A percentile compares a stretch with the other conserved stretches of the same genome.
These are phyloP conservation scores for Megatriorchis doriae DNA, from an alignment of 2,113 vertebrate species.

Conservation along the genomic window DNA sequence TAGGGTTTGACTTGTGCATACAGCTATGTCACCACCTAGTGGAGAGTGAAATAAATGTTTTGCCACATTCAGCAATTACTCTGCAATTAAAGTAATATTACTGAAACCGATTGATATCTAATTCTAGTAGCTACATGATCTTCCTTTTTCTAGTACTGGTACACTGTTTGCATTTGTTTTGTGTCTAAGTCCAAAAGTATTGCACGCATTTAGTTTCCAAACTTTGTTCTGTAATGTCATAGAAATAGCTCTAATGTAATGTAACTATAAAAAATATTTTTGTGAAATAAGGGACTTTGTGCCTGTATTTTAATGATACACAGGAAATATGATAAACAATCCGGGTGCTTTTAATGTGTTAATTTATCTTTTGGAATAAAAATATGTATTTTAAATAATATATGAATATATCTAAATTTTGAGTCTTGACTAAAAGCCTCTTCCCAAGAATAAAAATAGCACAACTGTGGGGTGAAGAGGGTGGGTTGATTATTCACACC, in stretches of 20 bases:
- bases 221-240: neutral
- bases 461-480: neutral
- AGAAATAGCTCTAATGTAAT: neutral
- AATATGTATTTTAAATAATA: neutral
- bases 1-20: neutral
- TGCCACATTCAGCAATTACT: neutral
- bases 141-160: neutral
- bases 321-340: neutral
- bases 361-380: neutral
- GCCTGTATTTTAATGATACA: neutral
- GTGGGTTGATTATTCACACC: neutral
- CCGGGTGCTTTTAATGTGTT: neutral
- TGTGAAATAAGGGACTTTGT: neutral
- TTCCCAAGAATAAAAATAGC: neutral
- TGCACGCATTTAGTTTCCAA: neutral
- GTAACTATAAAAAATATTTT: neutral
- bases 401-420: neutral
- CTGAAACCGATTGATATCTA: neutral
- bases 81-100: neutral
- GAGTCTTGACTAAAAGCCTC: neutral
- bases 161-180: neutral
- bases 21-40: constrained; percentile 62
- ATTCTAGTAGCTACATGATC: neutral
- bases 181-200: neutral
- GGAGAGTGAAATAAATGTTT: constrained; percentile 42